Evolutionary conservation across 2,113 vertebrate species (phyloP).

Genomic region (Ictalurus punctatus): DNA sequence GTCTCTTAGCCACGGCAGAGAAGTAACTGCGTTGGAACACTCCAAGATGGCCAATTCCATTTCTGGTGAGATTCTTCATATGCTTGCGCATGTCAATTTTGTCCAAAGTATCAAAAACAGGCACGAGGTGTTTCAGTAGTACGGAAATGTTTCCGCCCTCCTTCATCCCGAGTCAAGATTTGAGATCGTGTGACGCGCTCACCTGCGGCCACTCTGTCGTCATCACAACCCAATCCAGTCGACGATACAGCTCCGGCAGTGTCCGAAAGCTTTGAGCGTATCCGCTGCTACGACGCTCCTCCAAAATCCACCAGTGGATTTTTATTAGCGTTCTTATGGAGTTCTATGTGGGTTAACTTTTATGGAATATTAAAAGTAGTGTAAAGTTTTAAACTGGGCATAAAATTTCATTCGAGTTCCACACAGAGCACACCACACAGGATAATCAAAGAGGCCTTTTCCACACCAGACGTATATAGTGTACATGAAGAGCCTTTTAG

Average conservation of each 20-base stretch:
- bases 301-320: background rate
- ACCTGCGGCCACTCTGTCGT: no score
- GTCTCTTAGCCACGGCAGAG: no score
- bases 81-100: background rate
- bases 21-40: no score
- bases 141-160: background rate
- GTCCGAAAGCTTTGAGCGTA: background rate
- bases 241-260: no score
- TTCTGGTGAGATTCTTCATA: no score
- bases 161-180: background rate
- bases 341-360: background rate
- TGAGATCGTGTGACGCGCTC: background rate
- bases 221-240: no score
- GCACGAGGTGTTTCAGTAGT: background rate
- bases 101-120: background rate
- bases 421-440: background rate
- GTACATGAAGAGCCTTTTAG: no score
- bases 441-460: background rate
- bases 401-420: background rate
- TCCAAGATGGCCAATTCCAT: no score
- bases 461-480: no score
- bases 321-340: background rate
- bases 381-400: background rate
- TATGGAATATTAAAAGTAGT: background rate
- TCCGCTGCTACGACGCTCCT: background rate